Evolutionary conservation across 2,888 invertebrate genomes (phyloP).

Genomic region (Smittia sp.): DNA sequence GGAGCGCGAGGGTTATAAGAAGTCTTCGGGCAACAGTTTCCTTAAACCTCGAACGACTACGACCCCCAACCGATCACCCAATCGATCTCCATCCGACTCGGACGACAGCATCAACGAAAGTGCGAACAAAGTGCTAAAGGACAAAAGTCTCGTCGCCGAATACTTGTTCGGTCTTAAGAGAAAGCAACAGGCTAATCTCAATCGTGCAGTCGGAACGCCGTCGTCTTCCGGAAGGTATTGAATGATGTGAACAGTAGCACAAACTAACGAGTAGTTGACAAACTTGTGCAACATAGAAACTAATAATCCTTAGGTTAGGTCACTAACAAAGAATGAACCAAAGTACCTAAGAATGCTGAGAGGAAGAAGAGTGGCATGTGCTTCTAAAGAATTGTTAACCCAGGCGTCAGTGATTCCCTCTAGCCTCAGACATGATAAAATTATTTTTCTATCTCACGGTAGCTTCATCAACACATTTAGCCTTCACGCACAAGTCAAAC

Average conservation of each 20-base stretch:
- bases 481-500: constrained; percentile 20
- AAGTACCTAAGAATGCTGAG: constrained; percentile 6
- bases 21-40: constrained; percentile 7
- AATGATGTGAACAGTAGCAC: constrained; percentile 41
- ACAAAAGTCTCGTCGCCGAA: constrained; percentile 59
- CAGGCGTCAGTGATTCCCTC: background rate
- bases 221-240: constrained; percentile 45
- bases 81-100: constrained; percentile 38
- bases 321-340: background rate
- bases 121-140: constrained; percentile 53
- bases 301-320: constrained; percentile 33
- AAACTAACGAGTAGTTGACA: constrained; percentile 25
- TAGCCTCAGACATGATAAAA: background rate
- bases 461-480: constrained; percentile 9
- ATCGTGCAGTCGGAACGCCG: constrained; percentile 43
- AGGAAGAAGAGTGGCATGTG: background rate
- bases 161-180: constrained; percentile 56
- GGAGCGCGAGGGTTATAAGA: constrained; percentile 26
- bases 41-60: constrained; percentile 18
- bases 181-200: constrained; percentile 45
- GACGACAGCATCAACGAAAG: constrained; percentile 47
- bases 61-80: constrained; percentile 45
- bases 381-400: no score
- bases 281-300: constrained; percentile 27
- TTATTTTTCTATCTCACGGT: background rate